Evolutionary conservation across 2,797 vertebrate genomes (phyloP).

Genomic region (Australoheros facetus): DNA sequence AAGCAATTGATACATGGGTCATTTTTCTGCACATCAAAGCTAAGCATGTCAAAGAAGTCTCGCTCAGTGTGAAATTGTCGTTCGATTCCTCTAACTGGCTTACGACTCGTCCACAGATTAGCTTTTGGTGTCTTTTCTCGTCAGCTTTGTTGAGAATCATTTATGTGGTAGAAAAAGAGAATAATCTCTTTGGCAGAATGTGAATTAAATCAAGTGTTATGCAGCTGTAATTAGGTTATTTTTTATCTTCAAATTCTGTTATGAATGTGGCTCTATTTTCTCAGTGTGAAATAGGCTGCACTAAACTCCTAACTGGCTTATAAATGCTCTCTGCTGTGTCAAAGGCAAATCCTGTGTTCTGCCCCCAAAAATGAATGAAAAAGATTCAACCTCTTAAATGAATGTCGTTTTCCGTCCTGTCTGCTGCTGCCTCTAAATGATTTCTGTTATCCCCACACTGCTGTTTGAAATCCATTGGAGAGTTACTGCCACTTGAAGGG

Average conservation of each 20-base stretch:
- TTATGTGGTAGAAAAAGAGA: slow-evolving; percentile 19
- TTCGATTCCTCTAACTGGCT: slow-evolving; percentile 52
- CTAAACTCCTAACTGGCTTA: slow-evolving; percentile 59
- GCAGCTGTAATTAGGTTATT: slow-evolving; percentile 35
- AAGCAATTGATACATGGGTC: slow-evolving; percentile 4
- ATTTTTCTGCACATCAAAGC: slow-evolving; percentile 9
- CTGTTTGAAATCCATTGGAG: background rate
- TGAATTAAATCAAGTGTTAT: slow-evolving; percentile 50
- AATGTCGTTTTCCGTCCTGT: slow-evolving; percentile 20
- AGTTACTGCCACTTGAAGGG: background rate
- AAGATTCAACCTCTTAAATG: slow-evolving; percentile 19
- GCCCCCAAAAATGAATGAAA: slow-evolving; percentile 27
- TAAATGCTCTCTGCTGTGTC: slow-evolving; percentile 20
- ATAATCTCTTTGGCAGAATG: slow-evolving; percentile 40
- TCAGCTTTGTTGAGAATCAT: slow-evolving; percentile 7
- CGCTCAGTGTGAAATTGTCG: slow-evolving; percentile 45
- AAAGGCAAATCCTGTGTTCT: slow-evolving; percentile 59
- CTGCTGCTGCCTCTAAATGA: slow-evolving; percentile 11
- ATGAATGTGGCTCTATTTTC: slow-evolving; percentile 26
- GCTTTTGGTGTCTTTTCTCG: slow-evolving; percentile 27
- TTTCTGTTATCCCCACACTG: background rate
- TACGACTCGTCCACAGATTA: slow-evolving; percentile 44
- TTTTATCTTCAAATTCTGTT: slow-evolving; percentile 29
- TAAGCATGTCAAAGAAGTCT: slow-evolving; percentile 29
- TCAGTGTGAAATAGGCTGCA: slow-evolving; percentile 54